A percentile compares a stretch with the other conserved stretches of the same genome.
These are phyloP conservation scores for Chrysolina oricalcia DNA, from an alignment of 2,888 invertebrate species.

Conservation along the genomic window DNA sequence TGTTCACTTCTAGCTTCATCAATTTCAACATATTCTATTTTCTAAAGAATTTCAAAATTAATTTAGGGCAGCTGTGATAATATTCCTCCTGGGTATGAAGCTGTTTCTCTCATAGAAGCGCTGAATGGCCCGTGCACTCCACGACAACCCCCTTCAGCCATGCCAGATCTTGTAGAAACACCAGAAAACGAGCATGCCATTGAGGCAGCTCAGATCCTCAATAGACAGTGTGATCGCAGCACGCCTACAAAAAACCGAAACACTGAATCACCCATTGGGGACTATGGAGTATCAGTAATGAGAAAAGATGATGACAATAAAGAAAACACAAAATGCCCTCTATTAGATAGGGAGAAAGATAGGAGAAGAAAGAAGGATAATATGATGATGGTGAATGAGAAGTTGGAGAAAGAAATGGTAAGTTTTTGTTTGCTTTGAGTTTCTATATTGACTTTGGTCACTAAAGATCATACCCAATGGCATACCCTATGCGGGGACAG, in stretches of 20 bases:
- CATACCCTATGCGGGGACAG: no score
- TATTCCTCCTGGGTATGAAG: conserved; percentile 94
- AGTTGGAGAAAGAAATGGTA: conserved; percentile 70
- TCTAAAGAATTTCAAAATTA: background rate
- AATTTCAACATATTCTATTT: no score
- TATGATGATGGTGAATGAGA: conserved; percentile 78
- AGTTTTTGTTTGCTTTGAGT: conserved; percentile 22
- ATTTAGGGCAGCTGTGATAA: conserved; percentile 83
- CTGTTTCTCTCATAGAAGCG: conserved; percentile 95
- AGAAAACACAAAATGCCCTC: conserved; percentile 69
- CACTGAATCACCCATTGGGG: conserved; percentile 72
- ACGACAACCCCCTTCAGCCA: conserved; percentile 71
- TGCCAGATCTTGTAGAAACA: conserved; percentile 73
- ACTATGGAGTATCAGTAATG: conserved; percentile 82
- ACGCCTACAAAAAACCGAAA: conserved; percentile 69
- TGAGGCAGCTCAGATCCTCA: conserved; percentile 81
- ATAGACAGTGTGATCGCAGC: conserved; percentile 74
- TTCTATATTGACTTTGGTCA: no score
- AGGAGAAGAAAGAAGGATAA: conserved; percentile 68
- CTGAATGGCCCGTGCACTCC: conserved; percentile 90
- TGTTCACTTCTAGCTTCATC: no score
- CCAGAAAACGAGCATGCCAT: conserved; percentile 79
- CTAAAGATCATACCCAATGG: no score
- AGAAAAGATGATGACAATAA: conserved; percentile 76
- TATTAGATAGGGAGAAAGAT: conserved; percentile 62